Base-by-base conservation (phyloP, 2,113 vertebrate genomes). In the Ramphastos sulfuratus region DNA sequence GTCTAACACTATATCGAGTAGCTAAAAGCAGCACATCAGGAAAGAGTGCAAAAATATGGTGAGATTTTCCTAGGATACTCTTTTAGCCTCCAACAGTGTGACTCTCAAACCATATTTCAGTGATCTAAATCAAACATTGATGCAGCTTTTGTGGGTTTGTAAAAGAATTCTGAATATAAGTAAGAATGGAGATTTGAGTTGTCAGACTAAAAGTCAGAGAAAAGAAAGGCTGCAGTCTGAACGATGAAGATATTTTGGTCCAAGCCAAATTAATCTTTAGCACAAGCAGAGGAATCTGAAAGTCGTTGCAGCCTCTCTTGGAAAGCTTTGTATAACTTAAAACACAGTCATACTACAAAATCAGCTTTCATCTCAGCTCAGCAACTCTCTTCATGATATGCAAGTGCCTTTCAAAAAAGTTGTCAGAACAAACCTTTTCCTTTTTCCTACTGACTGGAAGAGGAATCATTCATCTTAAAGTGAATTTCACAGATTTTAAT, bases 261-360 rank as follows among this genome's bases (percentile, higher is more conserved):
- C 67, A 46, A 55, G 55, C 23, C 42, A 79, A 92, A 92, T 87
- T 87, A 66, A 46, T 87, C 66, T 81, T 89, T 42, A 81, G 65
- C 65, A 83, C 18, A 83, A 61, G 91, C 48, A 85, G 12, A 59
- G 50, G 90, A 85, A 85, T 50, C 42, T 52, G 54, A 85, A 90
- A 64, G 67, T 67, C 93, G 63, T 31, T 12, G 8, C 35, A 67
- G 75, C 20, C 59, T 69, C 24, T 79, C 71, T 60, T 65, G 12
- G 67, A 92, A 88, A 76, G 63, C 63, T 88, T 90, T 92, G 33
- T 90, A 46, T 90, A 72, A 95, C 75, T 90, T 85, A 90, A 87
- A 94, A 78, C 19, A 79, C 23, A 50, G 63, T 59, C 24, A 46
- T 52, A 37, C 33, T 65, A 80, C 67, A 93, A 91, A 63, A 50